phyloP scores from a whole-genome alignment of 2,888 invertebrate genomes.

The Leptopterna dolabrata region DNA sequence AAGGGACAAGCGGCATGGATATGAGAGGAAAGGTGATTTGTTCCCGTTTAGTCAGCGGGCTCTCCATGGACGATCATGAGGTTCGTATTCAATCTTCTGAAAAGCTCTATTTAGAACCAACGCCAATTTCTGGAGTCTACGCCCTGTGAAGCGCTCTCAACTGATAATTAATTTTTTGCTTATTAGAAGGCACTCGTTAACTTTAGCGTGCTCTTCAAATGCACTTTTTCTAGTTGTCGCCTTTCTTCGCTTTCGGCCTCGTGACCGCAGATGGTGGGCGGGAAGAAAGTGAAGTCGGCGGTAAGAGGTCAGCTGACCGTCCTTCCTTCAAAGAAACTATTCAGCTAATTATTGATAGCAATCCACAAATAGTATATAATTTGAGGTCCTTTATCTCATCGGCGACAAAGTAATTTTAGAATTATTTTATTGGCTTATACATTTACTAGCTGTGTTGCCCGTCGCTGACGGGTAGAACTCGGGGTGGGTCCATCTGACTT shows the following conservation, averaged over 20 bases:
- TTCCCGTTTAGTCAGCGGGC: not conserved
- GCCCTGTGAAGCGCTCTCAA: not conserved
- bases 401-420: no score
- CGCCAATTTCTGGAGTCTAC: not conserved
- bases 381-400: no score
- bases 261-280: constrained; percentile 25
- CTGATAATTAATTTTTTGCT: not conserved
- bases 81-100: not conserved
- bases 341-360: no score
- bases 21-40: not conserved
- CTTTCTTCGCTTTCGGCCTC: constrained; percentile 1
- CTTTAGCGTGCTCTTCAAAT: not conserved
- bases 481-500: no score
- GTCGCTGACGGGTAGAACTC: no score
- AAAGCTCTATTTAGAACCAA: not conserved
- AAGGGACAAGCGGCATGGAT: not conserved
- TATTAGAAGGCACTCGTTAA: not conserved
- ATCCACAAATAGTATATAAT: no score
- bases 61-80: not conserved
- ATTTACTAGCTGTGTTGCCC: no score
- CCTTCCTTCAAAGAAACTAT: not conserved
- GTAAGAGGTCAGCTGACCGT: constrained; percentile 16
- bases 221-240: not conserved
- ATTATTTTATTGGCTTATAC: no score
- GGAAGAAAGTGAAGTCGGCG: constrained; percentile 21